Evolutionary conservation across 2,113 vertebrate species (phyloP).

Genomic region (Menura novaehollandiae): DNA sequence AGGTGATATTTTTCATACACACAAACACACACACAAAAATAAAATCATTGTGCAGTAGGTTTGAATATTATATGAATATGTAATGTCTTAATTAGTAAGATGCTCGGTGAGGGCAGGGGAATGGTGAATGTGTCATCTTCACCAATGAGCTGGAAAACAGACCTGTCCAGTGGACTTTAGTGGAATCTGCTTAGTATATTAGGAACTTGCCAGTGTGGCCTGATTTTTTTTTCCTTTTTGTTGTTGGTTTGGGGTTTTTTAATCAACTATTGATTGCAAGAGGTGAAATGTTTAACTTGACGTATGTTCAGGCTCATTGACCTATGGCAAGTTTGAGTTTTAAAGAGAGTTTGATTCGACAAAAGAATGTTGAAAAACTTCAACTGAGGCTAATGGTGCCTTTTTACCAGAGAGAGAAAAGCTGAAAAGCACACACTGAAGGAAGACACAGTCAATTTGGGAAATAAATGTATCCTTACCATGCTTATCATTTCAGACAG

Average conservation of each 20-base stretch:
- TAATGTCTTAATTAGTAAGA: not conserved
- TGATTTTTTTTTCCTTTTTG: not conserved
- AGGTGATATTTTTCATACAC: not conserved
- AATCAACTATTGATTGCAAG: constrained; percentile 17
- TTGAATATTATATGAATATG: not conserved
- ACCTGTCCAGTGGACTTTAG: not conserved
- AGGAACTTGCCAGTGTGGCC: constrained; percentile 3
- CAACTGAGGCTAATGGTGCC: constrained; percentile 27
- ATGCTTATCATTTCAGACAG: constrained; percentile 11
- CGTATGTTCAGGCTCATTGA: constrained; percentile 16
- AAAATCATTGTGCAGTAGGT: not conserved
- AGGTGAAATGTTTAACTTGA: not conserved
- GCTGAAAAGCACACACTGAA: not conserved
- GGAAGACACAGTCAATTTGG: not conserved
- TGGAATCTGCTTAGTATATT: not conserved
- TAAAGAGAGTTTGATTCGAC: not conserved
- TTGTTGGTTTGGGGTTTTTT: not conserved
- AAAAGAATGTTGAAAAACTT: constrained; percentile 35
- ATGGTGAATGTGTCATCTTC: not conserved
- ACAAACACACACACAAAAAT: not conserved
- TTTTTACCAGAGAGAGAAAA: not conserved
- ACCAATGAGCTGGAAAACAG: constrained; percentile 5
- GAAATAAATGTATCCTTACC: not conserved
- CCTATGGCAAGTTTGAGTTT: not conserved
- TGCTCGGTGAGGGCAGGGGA: not conserved